phyloP scores from a whole-genome alignment of 2,888 invertebrate species.

The Erebia ligea region DNA sequence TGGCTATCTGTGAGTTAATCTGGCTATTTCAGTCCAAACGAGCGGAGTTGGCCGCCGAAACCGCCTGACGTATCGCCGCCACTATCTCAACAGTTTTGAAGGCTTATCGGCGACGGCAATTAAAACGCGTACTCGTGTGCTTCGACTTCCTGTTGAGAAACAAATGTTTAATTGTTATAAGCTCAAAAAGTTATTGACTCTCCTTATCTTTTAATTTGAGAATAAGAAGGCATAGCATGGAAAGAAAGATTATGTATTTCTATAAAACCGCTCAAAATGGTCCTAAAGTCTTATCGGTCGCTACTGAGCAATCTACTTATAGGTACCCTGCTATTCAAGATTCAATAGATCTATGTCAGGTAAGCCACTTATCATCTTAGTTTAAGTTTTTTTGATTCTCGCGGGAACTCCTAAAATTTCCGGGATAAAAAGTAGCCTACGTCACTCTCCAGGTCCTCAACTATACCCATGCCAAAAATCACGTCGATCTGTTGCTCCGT shows the following conservation, averaged over 20 bases:
- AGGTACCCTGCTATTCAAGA: no score
- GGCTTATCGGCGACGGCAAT: constrained; percentile 22
- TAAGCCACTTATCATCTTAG: no score
- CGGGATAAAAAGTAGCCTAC: no score
- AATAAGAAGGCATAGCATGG: not conserved
- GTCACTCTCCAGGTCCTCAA: no score
- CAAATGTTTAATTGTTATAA: not conserved
- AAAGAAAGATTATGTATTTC: not conserved
- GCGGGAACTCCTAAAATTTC: no score
- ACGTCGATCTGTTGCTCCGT: no score
- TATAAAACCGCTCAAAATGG: not conserved
- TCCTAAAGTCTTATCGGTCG: no score
- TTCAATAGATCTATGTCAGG: no score
- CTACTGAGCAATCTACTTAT: no score
- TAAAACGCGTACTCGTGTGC: constrained; percentile 1
- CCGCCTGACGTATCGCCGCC: constrained; percentile 27
- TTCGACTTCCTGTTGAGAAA: constrained; percentile 7
- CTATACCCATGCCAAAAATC: no score
- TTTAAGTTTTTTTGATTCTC: no score
- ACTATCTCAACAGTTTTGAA: constrained; percentile 37
- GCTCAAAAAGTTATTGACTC: not conserved
- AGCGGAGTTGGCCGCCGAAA: constrained; percentile 21
- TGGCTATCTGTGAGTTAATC: constrained; percentile 35
- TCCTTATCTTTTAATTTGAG: not conserved
- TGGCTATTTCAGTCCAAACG: constrained; percentile 33